Base-by-base conservation (phyloP, 2,113 vertebrate genomes). In the Triplophysa dalaica region DNA sequence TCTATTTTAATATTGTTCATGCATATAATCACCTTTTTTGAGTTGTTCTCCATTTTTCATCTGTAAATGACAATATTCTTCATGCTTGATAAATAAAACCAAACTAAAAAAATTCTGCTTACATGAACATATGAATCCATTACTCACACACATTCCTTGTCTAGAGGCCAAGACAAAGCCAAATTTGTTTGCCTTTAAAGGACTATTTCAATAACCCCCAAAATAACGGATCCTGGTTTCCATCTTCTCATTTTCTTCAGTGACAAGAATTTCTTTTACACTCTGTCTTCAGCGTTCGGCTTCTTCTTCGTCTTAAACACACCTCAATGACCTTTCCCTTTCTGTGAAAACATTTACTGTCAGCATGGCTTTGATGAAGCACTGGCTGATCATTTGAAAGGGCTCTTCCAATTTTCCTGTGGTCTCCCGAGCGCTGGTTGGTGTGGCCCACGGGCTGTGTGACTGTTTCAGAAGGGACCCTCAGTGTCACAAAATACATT, bases 401-500 rank as follows among this genome's bases (percentile, higher is more conserved):
- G 21, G 17, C 6, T 16, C 22, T 41, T 81, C 48, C 80, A 82
- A 82, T 84, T 82, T 81, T 61, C 54, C 38, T 1, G 41, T 38
- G 75, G 70, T 33, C 45, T 68, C 17, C n/a, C 1, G 50, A 41
- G 33, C 24, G 7, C 38, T 16, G 10, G 14, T 45, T 26, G 58
- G 33, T 38, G 56, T 65, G 75, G 70, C 38, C 70, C 33, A 26
- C 19, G 60, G 73, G 10, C 22, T 6, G 58, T n/a, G 29, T 10
- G 12, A 33, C 29, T 48, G 60, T 63, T 75, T 13, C 21, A 58
- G 16, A 65, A 66, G 29, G 10, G 60, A 82, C 76, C 80, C 41
- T 14, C 58, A 48, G 61, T 78, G 80, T 78, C 76, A 33, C 56
- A 75, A 78, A 81, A 82, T 76, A 78, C 83, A 84, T 84, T 82